Evolutionary conservation across 2,888 invertebrate species (phyloP), one percentile per base, ranked within the genome.

Genomic region (Acleris emargana): DNA sequence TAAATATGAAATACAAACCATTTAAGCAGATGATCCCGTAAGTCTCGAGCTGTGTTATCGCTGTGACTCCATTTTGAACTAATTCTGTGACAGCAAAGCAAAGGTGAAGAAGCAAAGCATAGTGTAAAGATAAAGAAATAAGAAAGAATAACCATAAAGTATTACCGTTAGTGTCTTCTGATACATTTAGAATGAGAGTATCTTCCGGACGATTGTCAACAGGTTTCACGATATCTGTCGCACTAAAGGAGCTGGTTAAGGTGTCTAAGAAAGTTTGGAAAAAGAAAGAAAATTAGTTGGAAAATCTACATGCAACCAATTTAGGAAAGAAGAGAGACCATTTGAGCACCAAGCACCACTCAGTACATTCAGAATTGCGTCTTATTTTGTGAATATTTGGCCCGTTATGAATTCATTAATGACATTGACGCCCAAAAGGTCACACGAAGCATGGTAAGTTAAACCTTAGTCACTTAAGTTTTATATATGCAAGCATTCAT

Each of bases 201-300:
- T 74, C 72, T 42, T 79, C 79, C 7, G 64, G 53, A 43, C 16
- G 32, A 45, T 16, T 20, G 4, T 58, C 58, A 20, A 50, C 69
- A 50, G 67, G 72, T 54, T 64, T 69, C 54, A 76, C 76, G 69
- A 62, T 63, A 73, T 75, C 76, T 68, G 75, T 64, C 45, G 73
- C 69, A 68, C 73, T 76, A 76, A 74, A 77, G 58, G 75, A 73
- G 69, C 78, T 78, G 75, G 78, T 77, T 80, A 85, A 70, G 68
- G 80, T 77, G 76, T 85, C 84, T 86, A 73, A 71, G 73, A 73
- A 69, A 67, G 67, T 64, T 71, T 60, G 45, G 64, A 68, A 69
- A 72, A 68, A 38, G 32, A 32, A 68, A 72, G 50, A 53, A 66
- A 54, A 64, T 67, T 59, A 54, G 59, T 64, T 58, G 64, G 66